Conservation (phyloP, 2,797 vertebrate genomes). For the Parauchenoglanis punctatus region DNA sequence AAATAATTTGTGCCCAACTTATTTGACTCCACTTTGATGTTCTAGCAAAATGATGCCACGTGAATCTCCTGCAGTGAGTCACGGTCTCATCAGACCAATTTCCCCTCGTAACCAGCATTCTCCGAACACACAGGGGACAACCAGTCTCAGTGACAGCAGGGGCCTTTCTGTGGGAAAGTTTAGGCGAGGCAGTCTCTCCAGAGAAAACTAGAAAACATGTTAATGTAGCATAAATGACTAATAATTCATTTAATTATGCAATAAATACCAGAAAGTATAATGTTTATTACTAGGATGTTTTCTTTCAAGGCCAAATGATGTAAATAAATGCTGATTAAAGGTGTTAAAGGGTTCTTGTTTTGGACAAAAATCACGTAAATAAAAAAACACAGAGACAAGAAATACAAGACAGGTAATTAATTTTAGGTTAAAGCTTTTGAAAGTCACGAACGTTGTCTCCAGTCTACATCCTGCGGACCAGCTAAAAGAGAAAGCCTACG, state of each 20-base stretch:
- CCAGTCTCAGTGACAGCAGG: conserved; percentile 1
- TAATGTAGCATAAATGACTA: neutral
- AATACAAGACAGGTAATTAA: neutral
- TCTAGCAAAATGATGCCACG: conserved; percentile 29
- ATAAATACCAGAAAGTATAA: neutral
- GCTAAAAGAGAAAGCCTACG: neutral
- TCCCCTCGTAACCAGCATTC: conserved; percentile 20
- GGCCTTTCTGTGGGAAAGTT: conserved; percentile 1
- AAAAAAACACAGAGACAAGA: neutral
- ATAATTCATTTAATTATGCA: neutral
- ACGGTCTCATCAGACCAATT: conserved; percentile 38
- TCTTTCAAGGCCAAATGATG: neutral
- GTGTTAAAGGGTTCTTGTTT: neutral
- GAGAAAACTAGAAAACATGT: neutral
- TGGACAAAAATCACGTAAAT: neutral
- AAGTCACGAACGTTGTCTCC: neutral
- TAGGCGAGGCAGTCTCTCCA: neutral
- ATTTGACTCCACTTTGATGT: conserved; percentile 1
- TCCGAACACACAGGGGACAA: conserved; percentile 24
- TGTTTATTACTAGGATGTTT: neutral
- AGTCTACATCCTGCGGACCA: neutral
- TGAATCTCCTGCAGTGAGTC: conserved; percentile 35
- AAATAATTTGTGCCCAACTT: conserved; percentile 15
- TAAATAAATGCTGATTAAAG: neutral
- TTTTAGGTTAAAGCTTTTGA: neutral